phyloP scores from a whole-genome alignment of 2,113 vertebrate species.

The Grammomys surdaster region DNA sequence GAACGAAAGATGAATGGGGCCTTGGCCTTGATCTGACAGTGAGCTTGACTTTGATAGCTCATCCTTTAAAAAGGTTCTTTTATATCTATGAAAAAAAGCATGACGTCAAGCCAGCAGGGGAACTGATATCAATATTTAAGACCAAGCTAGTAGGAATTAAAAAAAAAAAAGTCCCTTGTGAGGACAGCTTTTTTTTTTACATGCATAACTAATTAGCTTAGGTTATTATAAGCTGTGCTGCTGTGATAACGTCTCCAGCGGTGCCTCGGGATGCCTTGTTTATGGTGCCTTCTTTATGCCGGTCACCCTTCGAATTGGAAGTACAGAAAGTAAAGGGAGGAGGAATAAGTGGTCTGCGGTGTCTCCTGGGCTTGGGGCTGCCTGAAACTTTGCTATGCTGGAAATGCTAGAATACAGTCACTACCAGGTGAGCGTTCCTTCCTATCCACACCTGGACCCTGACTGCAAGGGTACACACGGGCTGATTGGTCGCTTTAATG shows the following conservation, averaged over 20 bases:
- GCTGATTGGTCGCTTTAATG: background rate
- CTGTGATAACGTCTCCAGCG: conserved; percentile 82
- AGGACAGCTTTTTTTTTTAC: conserved; percentile 87
- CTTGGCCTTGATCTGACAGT: conserved; percentile 94
- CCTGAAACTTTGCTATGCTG: conserved; percentile 89
- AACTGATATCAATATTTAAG: conserved; percentile 92
- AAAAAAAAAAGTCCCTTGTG: conserved; percentile 89
- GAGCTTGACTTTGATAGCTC: conserved; percentile 93
- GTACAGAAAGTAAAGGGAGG: conserved; percentile 78
- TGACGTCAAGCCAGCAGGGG: conserved; percentile 94
- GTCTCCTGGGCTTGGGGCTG: conserved; percentile 69
- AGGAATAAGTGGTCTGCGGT: conserved; percentile 63
- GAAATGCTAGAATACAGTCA: conserved; percentile 99
- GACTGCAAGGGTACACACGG: background rate
- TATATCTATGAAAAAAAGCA: conserved; percentile 91
- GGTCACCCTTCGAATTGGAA: conserved; percentile 74
- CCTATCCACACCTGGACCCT: conserved; percentile 37
- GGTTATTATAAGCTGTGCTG: conserved; percentile 89
- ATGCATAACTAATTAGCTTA: conserved; percentile 94
- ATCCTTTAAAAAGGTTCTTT: conserved; percentile 93
- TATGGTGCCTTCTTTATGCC: conserved; percentile 79
- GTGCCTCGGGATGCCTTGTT: conserved; percentile 83
- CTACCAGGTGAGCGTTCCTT: conserved; percentile 93
- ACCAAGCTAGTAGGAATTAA: conserved; percentile 88
- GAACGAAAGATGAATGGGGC: conserved; percentile 98